Percentiles rank a stretch among this genome's conserved stretches.
These are phyloP conservation scores for Phaonia tiefii DNA, from an alignment of 2,888 invertebrate species.

Conservation along the genomic window DNA sequence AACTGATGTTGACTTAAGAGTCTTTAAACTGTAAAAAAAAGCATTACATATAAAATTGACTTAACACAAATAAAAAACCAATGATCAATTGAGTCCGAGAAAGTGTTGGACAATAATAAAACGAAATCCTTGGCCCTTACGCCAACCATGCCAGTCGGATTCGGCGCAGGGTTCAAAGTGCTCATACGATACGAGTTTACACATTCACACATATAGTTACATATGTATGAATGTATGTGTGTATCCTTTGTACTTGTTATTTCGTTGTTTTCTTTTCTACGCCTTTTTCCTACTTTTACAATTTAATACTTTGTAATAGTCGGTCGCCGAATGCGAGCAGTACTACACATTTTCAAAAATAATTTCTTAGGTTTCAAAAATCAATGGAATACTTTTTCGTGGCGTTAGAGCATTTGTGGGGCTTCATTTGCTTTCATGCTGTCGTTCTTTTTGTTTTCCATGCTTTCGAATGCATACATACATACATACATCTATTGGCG, in stretches of 20 bases:
- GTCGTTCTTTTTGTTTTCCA: neutral
- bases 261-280: neutral
- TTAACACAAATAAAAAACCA: too few species aligned
- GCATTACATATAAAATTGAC: too few species aligned
- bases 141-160: too few species aligned
- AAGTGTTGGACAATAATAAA: too few species aligned
- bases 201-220: neutral
- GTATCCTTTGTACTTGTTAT: neutral
- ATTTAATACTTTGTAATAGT: neutral
- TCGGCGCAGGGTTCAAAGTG: too few species aligned
- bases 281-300: conserved; percentile 1
- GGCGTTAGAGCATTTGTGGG: conserved; percentile 75
- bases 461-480: neutral
- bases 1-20: too few species aligned
- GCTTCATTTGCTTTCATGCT: conserved; percentile 75
- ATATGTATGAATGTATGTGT: too few species aligned
- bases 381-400: conserved; percentile 79
- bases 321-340: neutral
- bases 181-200: too few species aligned
- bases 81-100: too few species aligned
- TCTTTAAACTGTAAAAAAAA: too few species aligned
- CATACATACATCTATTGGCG: conserved; percentile 21
- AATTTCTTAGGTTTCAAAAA: conserved; percentile 77
- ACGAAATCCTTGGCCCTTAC: too few species aligned
- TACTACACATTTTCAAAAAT: conserved; percentile 67